phyloP scores from a whole-genome alignment of 2,113 vertebrate species.

The Hucho hucho region DNA sequence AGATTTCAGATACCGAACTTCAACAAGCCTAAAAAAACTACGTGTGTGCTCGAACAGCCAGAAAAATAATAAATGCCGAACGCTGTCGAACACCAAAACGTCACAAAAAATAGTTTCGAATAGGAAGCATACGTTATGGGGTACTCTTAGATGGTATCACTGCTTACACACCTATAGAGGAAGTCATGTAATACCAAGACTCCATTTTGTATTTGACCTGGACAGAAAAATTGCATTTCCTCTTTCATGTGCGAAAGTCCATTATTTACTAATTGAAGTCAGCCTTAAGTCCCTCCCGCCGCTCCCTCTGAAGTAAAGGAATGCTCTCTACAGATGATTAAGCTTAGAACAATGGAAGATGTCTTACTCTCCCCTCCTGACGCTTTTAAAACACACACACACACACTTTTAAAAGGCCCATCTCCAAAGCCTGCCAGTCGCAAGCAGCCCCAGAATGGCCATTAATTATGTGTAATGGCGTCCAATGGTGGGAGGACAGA shows the following conservation, averaged over 20 bases:
- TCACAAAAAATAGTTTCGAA: not conserved
- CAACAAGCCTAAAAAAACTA: too few relatives aligned
- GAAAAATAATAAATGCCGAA: too few relatives aligned
- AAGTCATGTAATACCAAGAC: too few relatives aligned
- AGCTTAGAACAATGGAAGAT: constrained; percentile 48
- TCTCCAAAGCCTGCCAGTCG: constrained; percentile 27
- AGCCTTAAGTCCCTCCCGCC: constrained; percentile 40
- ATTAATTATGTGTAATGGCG: constrained; percentile 35
- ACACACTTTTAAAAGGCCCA: not conserved
- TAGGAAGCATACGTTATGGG: too few relatives aligned
- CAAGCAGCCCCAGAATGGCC: constrained; percentile 12
- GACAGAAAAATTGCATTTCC: not conserved
- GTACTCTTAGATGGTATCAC: too few relatives aligned
- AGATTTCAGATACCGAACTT: too few relatives aligned
- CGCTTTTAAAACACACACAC: not conserved
- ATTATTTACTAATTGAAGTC: constrained; percentile 39
- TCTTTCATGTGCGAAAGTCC: not conserved
- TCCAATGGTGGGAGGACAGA: constrained; percentile 46
- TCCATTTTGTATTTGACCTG: too few relatives aligned
- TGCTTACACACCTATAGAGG: too few relatives aligned
- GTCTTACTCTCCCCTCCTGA: constrained; percentile 9
- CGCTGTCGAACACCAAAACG: not conserved
- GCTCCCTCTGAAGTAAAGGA: constrained; percentile 52
- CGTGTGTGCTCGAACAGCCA: too few relatives aligned
- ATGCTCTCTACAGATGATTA: constrained; percentile 47